Conservation (phyloP, 2,888 invertebrate genomes). For the Scaptomyza caliginosa region DNA sequence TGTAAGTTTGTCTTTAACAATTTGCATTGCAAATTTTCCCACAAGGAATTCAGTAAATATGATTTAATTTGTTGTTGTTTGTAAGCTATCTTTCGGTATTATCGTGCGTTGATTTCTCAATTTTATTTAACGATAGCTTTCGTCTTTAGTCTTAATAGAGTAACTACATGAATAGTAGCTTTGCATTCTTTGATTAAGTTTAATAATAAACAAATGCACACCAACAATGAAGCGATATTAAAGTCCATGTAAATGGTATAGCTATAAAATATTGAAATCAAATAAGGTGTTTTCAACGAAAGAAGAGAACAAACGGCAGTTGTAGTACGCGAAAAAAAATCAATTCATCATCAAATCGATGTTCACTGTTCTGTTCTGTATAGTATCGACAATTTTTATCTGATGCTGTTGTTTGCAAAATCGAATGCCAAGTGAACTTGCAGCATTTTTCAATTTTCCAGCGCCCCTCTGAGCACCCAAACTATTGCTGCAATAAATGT, state of each 20-base stretch:
- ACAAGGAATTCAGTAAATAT: conserved; percentile 21
- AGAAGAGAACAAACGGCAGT: conserved; percentile 8
- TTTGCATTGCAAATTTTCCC: conserved; percentile 28
- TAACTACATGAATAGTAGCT: no score
- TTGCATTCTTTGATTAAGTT: conserved; percentile 1
- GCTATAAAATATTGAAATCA: conserved; percentile 11
- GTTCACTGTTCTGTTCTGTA: conserved; percentile 27
- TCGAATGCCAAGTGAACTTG: conserved; percentile 62
- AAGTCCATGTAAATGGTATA: neutral
- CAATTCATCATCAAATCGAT: conserved; percentile 69
- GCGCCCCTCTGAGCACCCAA: neutral
- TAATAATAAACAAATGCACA: conserved; percentile 7
- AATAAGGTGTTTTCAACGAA: conserved; percentile 19
- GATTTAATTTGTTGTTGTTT: conserved; percentile 3
- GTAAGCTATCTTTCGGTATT: no score
- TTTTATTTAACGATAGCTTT: no score
- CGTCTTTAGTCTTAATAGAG: no score
- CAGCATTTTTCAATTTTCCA: conserved; percentile 62
- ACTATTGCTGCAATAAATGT: conserved; percentile 57
- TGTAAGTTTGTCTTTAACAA: conserved; percentile 4
- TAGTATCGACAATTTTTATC: conserved; percentile 38
- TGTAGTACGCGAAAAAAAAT: conserved; percentile 54
- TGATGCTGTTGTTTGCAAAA: conserved; percentile 59
- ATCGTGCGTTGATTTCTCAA: no score
- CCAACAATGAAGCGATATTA: conserved; percentile 28